These are phyloP conservation scores for Torymus aiolomorphi DNA, from an alignment of 2,888 invertebrate species.

Conservation along the genomic window DNA sequence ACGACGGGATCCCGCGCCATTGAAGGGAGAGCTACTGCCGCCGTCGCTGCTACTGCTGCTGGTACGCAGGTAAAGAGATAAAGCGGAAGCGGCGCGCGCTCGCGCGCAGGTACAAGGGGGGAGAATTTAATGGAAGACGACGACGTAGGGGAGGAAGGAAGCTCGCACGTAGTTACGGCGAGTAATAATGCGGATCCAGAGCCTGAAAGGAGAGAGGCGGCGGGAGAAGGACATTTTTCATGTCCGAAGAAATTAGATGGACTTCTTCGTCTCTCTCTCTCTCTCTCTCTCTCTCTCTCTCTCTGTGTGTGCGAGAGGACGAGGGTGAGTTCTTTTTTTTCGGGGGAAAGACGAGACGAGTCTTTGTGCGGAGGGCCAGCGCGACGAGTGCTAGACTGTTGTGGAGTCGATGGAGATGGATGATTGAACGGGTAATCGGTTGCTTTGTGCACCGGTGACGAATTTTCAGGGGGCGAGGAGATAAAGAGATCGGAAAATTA, in stretches of 20 bases:
- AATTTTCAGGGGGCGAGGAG: no score
- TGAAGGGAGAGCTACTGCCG: neutral
- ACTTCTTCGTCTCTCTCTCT: neutral
- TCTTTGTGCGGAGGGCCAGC: no score
- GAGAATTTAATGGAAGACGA: constrained; percentile 43
- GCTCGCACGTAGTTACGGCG: neutral
- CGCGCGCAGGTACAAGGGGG: constrained; percentile 14
- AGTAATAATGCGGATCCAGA: constrained; percentile 20
- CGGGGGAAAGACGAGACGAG: no score
- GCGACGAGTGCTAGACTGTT: no score
- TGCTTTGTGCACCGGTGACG: no score
- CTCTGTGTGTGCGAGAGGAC: no score
- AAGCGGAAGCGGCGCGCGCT: constrained; percentile 12
- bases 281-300: no score
- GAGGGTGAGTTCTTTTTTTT: no score
- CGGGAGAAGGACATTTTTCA: constrained; percentile 28
- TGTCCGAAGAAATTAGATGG: constrained; percentile 37
- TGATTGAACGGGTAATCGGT: no score
- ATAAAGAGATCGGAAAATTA: no score
- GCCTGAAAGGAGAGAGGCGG: constrained; percentile 11
- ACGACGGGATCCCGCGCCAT: constrained; percentile 34
- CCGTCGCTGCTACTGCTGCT: no score
- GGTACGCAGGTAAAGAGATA: constrained; percentile 29
- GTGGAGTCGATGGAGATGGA: no score
- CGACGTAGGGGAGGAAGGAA: constrained; percentile 22